phyloP scores from a whole-genome alignment of 2,797 vertebrate species.

The Microhierax caerulescens region DNA sequence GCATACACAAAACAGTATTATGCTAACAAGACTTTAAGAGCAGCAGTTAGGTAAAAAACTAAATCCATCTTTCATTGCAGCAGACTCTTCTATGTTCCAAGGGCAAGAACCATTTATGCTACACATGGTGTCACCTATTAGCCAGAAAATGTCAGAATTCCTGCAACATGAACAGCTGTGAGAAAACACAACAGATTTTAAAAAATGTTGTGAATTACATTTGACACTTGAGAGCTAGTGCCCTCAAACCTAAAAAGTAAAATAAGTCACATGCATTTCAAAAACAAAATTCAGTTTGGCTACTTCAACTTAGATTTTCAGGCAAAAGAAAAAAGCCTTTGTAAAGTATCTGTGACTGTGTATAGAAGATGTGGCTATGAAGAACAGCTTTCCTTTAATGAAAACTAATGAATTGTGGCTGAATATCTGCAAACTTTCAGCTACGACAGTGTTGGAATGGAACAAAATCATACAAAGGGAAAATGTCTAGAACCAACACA shows the following conservation, averaged over 20 bases:
- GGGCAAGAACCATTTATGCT: not conserved
- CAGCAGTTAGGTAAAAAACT: not conserved
- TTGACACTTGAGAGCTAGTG: not conserved
- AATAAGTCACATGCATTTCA: not conserved
- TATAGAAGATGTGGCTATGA: not conserved
- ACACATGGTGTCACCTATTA: not conserved
- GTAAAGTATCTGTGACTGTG: not conserved
- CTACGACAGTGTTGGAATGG: not conserved
- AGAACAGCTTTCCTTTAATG: not conserved
- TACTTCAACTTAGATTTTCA: not conserved
- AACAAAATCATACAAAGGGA: not conserved
- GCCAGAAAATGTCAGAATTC: not conserved
- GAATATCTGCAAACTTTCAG: not conserved
- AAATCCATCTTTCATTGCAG: not conserved
- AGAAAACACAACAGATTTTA: not conserved
- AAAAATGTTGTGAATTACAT: not conserved
- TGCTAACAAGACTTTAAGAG: not conserved
- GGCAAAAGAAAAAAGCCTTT: not conserved
- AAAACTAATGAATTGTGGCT: not conserved
- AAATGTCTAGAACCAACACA: not conserved
- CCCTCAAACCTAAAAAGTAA: not conserved
- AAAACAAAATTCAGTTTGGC: not conserved
- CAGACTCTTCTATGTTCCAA: not conserved
- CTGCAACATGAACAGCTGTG: not conserved
- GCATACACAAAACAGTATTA: not conserved